Conservation (phyloP, 2,888 invertebrate genomes). For the Epiperipatus broadwayi region DNA sequence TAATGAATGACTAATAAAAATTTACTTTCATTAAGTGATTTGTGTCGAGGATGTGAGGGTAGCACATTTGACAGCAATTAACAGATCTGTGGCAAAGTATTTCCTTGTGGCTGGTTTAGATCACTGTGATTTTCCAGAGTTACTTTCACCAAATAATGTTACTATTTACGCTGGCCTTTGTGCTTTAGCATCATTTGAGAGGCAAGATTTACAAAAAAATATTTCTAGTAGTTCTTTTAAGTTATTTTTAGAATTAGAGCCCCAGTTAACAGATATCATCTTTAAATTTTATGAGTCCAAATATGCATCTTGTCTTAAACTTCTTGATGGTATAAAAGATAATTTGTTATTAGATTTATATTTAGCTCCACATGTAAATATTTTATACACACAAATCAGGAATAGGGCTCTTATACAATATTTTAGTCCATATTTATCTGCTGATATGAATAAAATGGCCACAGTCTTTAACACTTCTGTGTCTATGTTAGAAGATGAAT, state of each 20-base stretch:
- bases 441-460: conserved; percentile 92
- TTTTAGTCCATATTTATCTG: conserved; percentile 79
- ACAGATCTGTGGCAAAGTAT: conserved; percentile 83
- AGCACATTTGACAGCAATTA: too few relatives aligned
- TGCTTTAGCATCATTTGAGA: conserved; percentile 87
- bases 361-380: conserved; percentile 79
- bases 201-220: conserved; percentile 79
- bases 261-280: conserved; percentile 86
- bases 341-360: conserved; percentile 90
- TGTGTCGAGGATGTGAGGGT: too few relatives aligned
- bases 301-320: conserved; percentile 80
- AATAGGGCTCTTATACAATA: conserved; percentile 82
- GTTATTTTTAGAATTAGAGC: conserved; percentile 88
- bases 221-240: conserved; percentile 89
- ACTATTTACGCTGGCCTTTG: conserved; percentile 92
- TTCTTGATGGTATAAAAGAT: conserved; percentile 80
- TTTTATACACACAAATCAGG: conserved; percentile 79
- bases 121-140: conserved; percentile 90
- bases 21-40: too few relatives aligned
- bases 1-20: too few relatives aligned
- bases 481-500: conserved; percentile 64
- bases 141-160: conserved; percentile 82
- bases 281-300: conserved; percentile 96
- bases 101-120: conserved; percentile 82
- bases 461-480: conserved; percentile 82